A percentile compares a stretch with the other conserved stretches of the same genome.
phyloP scores from a whole-genome alignment of 1,140 invertebrate species.

The Zaprionus kolodkinae region DNA sequence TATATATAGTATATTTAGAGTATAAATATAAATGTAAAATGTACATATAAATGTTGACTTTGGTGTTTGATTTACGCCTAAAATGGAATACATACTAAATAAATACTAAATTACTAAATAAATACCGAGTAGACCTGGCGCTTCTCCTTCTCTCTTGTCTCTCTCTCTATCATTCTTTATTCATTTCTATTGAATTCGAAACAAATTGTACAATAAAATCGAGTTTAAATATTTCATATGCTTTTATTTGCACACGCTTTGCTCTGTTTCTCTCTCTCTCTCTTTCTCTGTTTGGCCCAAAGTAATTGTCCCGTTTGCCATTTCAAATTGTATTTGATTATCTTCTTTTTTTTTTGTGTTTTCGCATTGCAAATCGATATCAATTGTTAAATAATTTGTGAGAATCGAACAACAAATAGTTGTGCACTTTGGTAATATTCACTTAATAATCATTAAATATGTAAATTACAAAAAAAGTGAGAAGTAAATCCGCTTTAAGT shows the following conservation, averaged over 20 bases:
- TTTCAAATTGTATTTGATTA: constrained; percentile 54
- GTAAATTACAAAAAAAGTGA: constrained; percentile 9
- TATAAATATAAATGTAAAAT: constrained; percentile 56
- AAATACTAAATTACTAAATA: constrained; percentile 31
- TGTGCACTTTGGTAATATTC: constrained; percentile 21
- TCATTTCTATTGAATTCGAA: constrained; percentile 8
- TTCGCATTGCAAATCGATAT: constrained; percentile 57
- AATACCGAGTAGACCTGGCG: constrained; percentile 3
- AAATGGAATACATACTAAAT: constrained; percentile 63
- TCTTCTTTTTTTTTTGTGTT: constrained; percentile 46
- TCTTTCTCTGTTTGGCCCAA: constrained; percentile 18
- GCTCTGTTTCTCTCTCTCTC: not conserved
- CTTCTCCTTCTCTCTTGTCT: not conserved
- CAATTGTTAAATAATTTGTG: constrained; percentile 47
- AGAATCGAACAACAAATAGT: not conserved
- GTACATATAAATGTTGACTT: constrained; percentile 41
- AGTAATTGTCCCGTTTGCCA: constrained; percentile 28
- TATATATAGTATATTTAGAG: constrained; percentile 3
- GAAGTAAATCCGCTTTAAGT: too few relatives aligned
- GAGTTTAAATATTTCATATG: constrained; percentile 19
- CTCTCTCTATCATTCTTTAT: not conserved
- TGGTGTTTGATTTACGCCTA: constrained; percentile 75
- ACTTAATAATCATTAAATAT: constrained; percentile 51
- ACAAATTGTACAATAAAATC: constrained; percentile 19
- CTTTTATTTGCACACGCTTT: not conserved